A percentile compares a stretch with the other conserved stretches of the same genome.
Evolutionary conservation across 2,888 invertebrate species (phyloP).

Genomic region (Shargacucullia verbasci): DNA sequence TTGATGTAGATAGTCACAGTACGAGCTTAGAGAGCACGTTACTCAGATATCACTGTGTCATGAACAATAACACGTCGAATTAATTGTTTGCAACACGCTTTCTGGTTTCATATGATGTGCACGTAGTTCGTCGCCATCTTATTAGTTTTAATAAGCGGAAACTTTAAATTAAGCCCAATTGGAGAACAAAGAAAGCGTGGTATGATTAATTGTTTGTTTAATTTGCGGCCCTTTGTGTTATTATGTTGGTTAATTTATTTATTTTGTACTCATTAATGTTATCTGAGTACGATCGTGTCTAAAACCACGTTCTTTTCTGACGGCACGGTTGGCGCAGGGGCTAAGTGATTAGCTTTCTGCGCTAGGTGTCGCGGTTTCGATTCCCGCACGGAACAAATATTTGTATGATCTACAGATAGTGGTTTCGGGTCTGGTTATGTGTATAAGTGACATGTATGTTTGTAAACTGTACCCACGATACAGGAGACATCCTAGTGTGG

Average conservation of each 20-base stretch:
- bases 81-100: constrained; percentile 75
- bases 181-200: constrained; percentile 60
- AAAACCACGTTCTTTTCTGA: not conserved
- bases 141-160: constrained; percentile 59
- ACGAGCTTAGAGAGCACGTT: constrained; percentile 36
- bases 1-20: constrained; percentile 54
- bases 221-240: constrained; percentile 26
- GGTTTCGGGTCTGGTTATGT: too few species aligned
- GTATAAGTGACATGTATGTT: too few species aligned
- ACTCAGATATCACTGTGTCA: constrained; percentile 58
- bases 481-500: too few species aligned
- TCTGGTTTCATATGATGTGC: constrained; percentile 63
- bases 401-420: too few species aligned
- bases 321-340: too few species aligned
- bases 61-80: constrained; percentile 68
- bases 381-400: too few species aligned
- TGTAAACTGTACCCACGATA: too few species aligned
- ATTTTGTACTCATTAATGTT: not conserved
- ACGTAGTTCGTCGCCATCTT: constrained; percentile 47
- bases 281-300: too few species aligned
- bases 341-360: too few species aligned
- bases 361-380: too few species aligned
- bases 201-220: constrained; percentile 44
- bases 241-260: not conserved
- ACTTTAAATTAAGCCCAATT: constrained; percentile 59